Percentiles rank a stretch among this genome's conserved stretches.
These are phyloP conservation scores for Tamias sibiricus DNA, from an alignment of 2,113 vertebrate genomes.

Conservation along the genomic window DNA sequence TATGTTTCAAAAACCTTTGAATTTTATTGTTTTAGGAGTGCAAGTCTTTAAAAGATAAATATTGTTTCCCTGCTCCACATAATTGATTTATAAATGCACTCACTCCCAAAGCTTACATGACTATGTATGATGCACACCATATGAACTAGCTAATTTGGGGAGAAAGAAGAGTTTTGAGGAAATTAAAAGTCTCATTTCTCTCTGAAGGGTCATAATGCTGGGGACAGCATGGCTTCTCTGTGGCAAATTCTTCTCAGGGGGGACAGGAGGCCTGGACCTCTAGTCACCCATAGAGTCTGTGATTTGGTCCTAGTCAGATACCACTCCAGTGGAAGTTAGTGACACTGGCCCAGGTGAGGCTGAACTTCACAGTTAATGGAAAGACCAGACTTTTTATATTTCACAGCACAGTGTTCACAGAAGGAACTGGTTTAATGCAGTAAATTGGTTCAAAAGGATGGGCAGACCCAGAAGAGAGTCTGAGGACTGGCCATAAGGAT, in stretches of 20 bases:
- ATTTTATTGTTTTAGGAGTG: conserved; percentile 34
- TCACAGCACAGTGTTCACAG: neutral
- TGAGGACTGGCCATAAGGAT: neutral
- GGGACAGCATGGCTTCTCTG: too few species aligned
- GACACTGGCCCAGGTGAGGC: neutral
- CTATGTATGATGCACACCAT: neutral
- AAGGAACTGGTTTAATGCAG: neutral
- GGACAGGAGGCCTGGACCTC: neutral
- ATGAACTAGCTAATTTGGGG: neutral
- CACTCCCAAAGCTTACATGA: neutral
- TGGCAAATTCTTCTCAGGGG: neutral
- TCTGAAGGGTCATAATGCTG: neutral
- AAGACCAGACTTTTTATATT: neutral
- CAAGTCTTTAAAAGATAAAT: neutral
- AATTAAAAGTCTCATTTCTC: neutral
- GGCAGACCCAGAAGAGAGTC: neutral
- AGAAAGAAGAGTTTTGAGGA: neutral
- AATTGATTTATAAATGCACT: neutral
- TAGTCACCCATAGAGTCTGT: neutral
- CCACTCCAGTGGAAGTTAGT: neutral
- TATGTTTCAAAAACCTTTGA: neutral
- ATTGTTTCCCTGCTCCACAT: neutral
- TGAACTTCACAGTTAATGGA: neutral
- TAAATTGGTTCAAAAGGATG: neutral
- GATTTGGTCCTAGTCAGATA: neutral